These are phyloP conservation scores for Octodonta nipae DNA, from an alignment of 2,888 invertebrate species.

Conservation along the genomic window DNA sequence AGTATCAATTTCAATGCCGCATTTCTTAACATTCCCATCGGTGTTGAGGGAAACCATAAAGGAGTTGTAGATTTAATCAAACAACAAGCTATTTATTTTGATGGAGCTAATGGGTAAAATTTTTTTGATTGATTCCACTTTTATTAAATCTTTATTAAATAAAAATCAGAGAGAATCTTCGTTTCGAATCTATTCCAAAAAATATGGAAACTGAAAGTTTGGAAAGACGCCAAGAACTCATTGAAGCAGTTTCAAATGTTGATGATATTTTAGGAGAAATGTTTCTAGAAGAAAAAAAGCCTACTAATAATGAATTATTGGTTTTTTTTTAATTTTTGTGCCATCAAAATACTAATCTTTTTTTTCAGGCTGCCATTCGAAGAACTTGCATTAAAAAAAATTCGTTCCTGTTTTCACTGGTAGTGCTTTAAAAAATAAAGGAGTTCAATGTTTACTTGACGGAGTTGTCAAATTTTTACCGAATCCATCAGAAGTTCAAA, in stretches of 20 bases:
- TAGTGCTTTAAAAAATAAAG: constrained; percentile 95
- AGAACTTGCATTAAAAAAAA: constrained; percentile 63
- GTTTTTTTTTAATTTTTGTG: too few relatives aligned
- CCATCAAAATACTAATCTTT: too few relatives aligned
- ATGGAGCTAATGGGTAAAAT: too few relatives aligned
- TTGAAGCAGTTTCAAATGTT: constrained; percentile 86
- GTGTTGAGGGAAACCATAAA: constrained; percentile 69
- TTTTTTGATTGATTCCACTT: too few relatives aligned
- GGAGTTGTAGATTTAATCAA: constrained; percentile 84
- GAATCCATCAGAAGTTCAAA: constrained; percentile 80
- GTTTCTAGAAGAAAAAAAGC: constrained; percentile 77
- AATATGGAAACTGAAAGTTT: constrained; percentile 58
- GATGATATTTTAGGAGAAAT: constrained; percentile 83
- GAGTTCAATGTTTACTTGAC: constrained; percentile 88
- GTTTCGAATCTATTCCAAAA: constrained; percentile 76
- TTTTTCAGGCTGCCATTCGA: constrained; percentile 70
- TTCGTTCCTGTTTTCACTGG: constrained; percentile 89
- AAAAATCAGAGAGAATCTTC: constrained; percentile 58
- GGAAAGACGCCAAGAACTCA: constrained; percentile 72
- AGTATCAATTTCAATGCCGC: constrained; percentile 95
- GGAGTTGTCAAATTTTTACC: constrained; percentile 82
- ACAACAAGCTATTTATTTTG: constrained; percentile 83
- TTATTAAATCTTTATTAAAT: too few relatives aligned
- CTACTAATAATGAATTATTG: constrained; percentile 63
- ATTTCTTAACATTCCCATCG: constrained; percentile 90